Evolutionary conservation across 2,888 invertebrate genomes (phyloP), one percentile per base, ranked within the genome.

Genomic region (Hymenopus coronatus): DNA sequence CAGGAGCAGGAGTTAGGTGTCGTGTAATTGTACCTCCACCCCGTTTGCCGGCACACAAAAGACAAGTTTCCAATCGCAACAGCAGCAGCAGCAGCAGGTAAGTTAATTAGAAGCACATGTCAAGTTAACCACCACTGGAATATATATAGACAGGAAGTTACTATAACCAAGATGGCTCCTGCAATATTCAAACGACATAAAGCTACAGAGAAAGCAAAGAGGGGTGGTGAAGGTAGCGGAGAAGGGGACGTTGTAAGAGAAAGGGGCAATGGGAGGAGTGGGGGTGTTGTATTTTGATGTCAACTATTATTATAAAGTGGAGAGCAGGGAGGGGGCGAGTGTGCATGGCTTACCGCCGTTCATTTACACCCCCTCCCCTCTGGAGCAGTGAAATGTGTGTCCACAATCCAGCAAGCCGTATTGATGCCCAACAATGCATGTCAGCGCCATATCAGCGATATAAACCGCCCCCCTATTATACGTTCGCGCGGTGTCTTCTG

Each of bases 351-450:
- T 88, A 88, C 88, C 87, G 82, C 85, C 87, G 87, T 89, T 88
- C 88, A 84, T 88, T 84, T 88, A 83, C 82, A 46, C 87, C 85
- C 88, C 82, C 82, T 87, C 87, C 27, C 28, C 54, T 46, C 28
- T n/a, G 15, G 46, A 46, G 46, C 81, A 87, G 87, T 81, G 28
- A 86, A 86, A 81, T 86, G 86, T 70, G 86, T 87, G 87, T 82
- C 87, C 87, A 40, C 87, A 87, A 87, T 82, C 82, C 87, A 86
- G 28, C 82, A 82, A 82, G 28, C 82, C 82, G 82, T 87, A 82
- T 70, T 82, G 87, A 87, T 87, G 89, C 87, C 84, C 89, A 90
- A 90, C 90, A 88, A 89, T 85, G 90, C 89, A 88, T 89, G 88
- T 85, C 90, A 87, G 82, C 89, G 81, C 85, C 88, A 87, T 83